Evolutionary conservation across 1,140 invertebrate species (phyloP).

Genomic region (Brachystomella parvula): DNA sequence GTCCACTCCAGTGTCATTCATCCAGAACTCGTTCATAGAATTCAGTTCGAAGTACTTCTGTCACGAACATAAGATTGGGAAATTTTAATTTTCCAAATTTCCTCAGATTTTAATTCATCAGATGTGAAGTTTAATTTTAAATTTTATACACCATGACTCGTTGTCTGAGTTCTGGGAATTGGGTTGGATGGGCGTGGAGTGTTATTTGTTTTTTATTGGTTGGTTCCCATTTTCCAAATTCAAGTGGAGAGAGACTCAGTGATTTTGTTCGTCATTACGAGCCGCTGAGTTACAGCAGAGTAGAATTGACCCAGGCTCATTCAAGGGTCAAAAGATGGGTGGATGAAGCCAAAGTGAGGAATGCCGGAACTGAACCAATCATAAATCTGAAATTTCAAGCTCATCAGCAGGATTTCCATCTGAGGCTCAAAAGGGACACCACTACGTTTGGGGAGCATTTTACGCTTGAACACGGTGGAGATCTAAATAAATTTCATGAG

Average conservation of each 20-base stretch:
- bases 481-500: slow-evolving; percentile 54
- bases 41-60: neutral
- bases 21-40: neutral
- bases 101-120: neutral
- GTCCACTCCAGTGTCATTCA: neutral
- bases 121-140: too few relatives aligned
- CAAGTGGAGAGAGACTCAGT: neutral
- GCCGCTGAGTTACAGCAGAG: slow-evolving; percentile 69
- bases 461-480: slow-evolving; percentile 51
- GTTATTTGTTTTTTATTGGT: too few relatives aligned
- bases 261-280: slow-evolving; percentile 74
- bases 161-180: too few relatives aligned
- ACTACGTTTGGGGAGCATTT: slow-evolving; percentile 70
- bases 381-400: slow-evolving; percentile 61
- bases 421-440: slow-evolving; percentile 73
- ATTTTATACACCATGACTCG: too few relatives aligned
- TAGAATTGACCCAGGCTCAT: slow-evolving; percentile 50
- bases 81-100: neutral
- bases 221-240: too few relatives aligned
- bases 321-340: slow-evolving; percentile 56
- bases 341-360: slow-evolving; percentile 39
- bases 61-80: neutral
- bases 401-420: slow-evolving; percentile 67
- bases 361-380: slow-evolving; percentile 45
- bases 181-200: too few relatives aligned